phyloP scores from a whole-genome alignment of 2,888 invertebrate genomes.

The Deilephila elpenor region DNA sequence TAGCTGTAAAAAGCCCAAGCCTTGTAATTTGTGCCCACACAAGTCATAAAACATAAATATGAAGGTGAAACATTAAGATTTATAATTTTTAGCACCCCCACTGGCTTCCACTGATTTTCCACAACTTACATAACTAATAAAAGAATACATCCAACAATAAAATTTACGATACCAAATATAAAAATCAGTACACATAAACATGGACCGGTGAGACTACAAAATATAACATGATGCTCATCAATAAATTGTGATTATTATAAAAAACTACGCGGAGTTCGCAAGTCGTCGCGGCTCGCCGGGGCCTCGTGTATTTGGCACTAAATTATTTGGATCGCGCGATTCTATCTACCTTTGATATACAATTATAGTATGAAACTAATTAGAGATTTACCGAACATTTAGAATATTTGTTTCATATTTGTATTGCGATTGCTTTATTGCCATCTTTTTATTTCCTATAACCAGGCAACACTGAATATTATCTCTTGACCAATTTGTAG shows the following conservation, averaged over 20 bases:
- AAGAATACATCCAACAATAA: conserved; percentile 58
- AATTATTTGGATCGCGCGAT: conserved; percentile 79
- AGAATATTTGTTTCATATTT: conserved; percentile 57
- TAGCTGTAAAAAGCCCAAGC: conserved; percentile 28
- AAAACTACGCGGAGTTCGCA: conserved; percentile 48
- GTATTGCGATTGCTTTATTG: conserved; percentile 47
- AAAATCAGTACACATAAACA: conserved; percentile 64
- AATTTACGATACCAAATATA: conserved; percentile 61
- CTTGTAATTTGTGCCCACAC: not conserved
- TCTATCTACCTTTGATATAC: conserved; percentile 69
- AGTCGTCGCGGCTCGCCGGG: conserved; percentile 61
- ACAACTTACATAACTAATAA: conserved; percentile 62
- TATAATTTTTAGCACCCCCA: conserved; percentile 79
- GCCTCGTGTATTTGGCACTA: conserved; percentile 76
- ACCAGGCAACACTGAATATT: conserved; percentile 48
- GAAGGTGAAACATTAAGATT: conserved; percentile 60
- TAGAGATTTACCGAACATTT: conserved; percentile 52
- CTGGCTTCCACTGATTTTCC: conserved; percentile 67
- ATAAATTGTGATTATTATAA: conserved; percentile 68
- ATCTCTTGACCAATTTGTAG: not conserved
- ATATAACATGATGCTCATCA: conserved; percentile 14
- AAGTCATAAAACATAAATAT: conserved; percentile 60
- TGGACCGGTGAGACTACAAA: conserved; percentile 36
- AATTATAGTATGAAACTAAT: conserved; percentile 61
- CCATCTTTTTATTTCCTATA: conserved; percentile 42